Percentiles rank a stretch among this genome's conserved stretches.
phyloP scores from a whole-genome alignment of 2,113 vertebrate species.

The Agapornis roseicollis region DNA sequence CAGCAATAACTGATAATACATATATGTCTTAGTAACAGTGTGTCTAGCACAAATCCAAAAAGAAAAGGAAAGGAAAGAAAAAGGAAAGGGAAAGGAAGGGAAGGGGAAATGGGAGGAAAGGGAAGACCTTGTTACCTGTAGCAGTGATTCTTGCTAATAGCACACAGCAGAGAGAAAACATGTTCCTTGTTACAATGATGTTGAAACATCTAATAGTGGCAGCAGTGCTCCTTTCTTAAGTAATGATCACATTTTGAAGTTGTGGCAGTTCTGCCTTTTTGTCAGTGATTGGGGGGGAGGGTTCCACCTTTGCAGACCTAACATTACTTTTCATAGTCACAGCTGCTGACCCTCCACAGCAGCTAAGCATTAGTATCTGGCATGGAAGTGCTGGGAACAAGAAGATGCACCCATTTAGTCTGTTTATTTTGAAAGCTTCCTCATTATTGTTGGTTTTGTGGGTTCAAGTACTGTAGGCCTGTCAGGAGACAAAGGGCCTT shows the following conservation, averaged over 20 bases:
- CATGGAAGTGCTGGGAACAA: background rate
- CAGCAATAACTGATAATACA: background rate
- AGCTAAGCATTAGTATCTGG: background rate
- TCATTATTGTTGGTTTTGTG: constrained; percentile 8
- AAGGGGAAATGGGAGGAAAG: background rate
- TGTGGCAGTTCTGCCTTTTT: background rate
- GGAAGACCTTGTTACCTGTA: background rate
- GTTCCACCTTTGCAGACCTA: background rate
- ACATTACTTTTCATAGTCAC: background rate
- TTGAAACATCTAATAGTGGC: background rate
- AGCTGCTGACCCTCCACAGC: background rate
- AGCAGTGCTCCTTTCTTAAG: background rate
- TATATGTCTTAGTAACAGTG: background rate
- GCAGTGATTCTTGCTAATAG: background rate
- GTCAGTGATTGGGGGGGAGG: rapidly evolving
- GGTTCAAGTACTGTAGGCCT: background rate
- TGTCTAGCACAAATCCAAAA: background rate
- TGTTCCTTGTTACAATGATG: background rate
- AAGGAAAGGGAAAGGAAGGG: background rate
- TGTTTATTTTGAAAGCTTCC: constrained; percentile 39
- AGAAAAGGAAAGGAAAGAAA: background rate
- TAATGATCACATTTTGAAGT: background rate
- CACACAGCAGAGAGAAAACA: background rate
- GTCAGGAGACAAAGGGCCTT: constrained; percentile 13
- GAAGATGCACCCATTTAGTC: background rate